These are phyloP conservation scores for Acrocyrtus sp. DNA, from an alignment of 2,888 invertebrate species.

Conservation along the genomic window DNA sequence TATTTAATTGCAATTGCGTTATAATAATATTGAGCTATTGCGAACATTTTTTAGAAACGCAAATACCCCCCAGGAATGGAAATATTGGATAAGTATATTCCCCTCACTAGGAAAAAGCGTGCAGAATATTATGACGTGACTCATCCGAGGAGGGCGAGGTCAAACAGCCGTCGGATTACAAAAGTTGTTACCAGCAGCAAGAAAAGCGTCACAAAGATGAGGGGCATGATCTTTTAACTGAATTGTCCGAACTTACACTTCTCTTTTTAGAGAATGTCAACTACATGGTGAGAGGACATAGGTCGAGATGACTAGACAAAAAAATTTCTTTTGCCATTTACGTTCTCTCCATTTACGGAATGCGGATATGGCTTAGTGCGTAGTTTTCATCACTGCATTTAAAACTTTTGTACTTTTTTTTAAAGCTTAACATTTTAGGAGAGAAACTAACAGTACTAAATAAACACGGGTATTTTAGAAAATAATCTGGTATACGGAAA, in stretches of 20 bases:
- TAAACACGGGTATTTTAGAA: constrained; percentile 17
- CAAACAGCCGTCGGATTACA: constrained; percentile 19
- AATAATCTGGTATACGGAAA: constrained; percentile 14
- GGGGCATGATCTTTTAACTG: constrained; percentile 45
- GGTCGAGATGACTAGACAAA: too few species aligned
- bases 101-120: constrained; percentile 57
- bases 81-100: constrained; percentile 61
- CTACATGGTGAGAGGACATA: too few species aligned
- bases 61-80: constrained; percentile 76
- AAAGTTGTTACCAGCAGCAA: constrained; percentile 39
- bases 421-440: too few species aligned
- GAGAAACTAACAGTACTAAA: constrained; percentile 22
- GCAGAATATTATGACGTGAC: constrained; percentile 52
- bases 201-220: constrained; percentile 39
- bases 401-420: too few species aligned
- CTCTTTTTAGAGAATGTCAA: too few species aligned
- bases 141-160: constrained; percentile 38
- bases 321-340: too few species aligned
- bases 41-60: constrained; percentile 71
- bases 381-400: background rate
- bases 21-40: too few species aligned
- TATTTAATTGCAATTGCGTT: too few species aligned
- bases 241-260: too few species aligned
- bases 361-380: background rate
- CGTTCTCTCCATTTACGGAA: background rate